Base-by-base conservation (phyloP, 2,113 vertebrate species). In the Notiomystis cincta region DNA sequence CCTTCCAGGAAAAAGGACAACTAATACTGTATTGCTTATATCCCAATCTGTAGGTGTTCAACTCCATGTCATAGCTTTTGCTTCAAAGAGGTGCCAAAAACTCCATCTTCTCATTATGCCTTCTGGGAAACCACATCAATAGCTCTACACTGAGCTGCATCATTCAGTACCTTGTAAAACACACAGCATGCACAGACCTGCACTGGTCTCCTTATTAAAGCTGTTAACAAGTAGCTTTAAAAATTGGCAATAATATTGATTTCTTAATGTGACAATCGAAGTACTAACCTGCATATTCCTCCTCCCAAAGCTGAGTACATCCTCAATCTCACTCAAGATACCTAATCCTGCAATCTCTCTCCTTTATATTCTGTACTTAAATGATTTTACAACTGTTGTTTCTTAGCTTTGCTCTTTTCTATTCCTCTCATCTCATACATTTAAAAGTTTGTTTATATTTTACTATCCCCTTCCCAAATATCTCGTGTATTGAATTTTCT, bases 301-400 rank as follows among this genome's bases (percentile, higher is more conserved):
- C 4, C 3, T 15, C 4, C 3, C 7, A 4, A 71, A 64, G 3
- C 4, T 30, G 8, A 81, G 12, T 47, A 50, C 3, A 11, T 11
- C 5, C n/a, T 75, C 21, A 80, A 35, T 47, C 13, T 15, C 4
- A 3, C 30, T 35, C 40, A 38, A 40, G 8, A 11, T 6, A 45
- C 2, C 9, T 24, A 76, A 66, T 42, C 7, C 11, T 71, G 8
- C 33, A 71, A 54, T 44, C 2, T 1, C 2, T 70, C 28, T 51
- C 40, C 31, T 77, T 67, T 65, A 7, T 15, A 10, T 61, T 60
- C 3, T 31, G 3, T 53, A 38, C n/a, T 48, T 51, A 30, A 51
- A 4, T 37, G 22, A 42, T 56, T n/a, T 35, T 72, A 53, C 6
- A 1, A 28, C 11, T n/a, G 9, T 10, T 62, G 3, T 56, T 91